Base-by-base conservation (phyloP, 2,888 invertebrate genomes). In the Athalia circularis region DNA sequence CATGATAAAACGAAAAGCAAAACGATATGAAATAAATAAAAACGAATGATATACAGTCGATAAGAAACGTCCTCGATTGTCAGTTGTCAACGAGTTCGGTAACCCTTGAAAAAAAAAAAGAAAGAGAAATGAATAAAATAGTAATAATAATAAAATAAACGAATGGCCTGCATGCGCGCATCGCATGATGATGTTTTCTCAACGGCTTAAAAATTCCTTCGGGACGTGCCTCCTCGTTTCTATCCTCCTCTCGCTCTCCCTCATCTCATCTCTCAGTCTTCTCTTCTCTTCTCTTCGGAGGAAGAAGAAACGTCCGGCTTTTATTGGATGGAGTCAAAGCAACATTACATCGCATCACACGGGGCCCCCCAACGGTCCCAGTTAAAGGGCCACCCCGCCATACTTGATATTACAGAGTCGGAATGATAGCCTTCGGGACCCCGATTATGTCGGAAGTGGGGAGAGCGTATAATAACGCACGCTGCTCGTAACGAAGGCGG, bases 391-490 rank as follows among this genome's bases (percentile, higher is more conserved):
- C 68, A 52, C 29, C 5, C 8, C 5, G 47, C 62, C 8, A 9
- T 4, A 15, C 75, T 75, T 64, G 75, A 75, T 75, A 64, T 29
- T 29, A 29, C 2, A 29, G 29, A 75, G 62, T 15, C 62, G 75
- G 75, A 29, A 47, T 43, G 75, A 75, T 75, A 75, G 75, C 75
- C 50, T 64, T 15, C 50, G 75, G 62, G 62, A 75, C 64, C 75
- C 52, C 62, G 52, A 43, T n/a, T n/a, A n/a, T 6, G 62, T 62
- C 50, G 9, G 59, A 52, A 61, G 43, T 61, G 75, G 52, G 29
- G 29, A 29, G n/a, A n/a, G 29, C 2, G 29, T 29, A 29, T 29
- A 29, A 29, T 29, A 29, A 13, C 47, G 72, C 2, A 72, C 13
- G n/a, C n/a, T n/a, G n/a, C n/a, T n/a, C n/a, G 59, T 9, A n/a